Evolutionary conservation across 2,888 invertebrate species (phyloP), one percentile per base, ranked within the genome.

Genomic region (Lasioglossum zephyrum): DNA sequence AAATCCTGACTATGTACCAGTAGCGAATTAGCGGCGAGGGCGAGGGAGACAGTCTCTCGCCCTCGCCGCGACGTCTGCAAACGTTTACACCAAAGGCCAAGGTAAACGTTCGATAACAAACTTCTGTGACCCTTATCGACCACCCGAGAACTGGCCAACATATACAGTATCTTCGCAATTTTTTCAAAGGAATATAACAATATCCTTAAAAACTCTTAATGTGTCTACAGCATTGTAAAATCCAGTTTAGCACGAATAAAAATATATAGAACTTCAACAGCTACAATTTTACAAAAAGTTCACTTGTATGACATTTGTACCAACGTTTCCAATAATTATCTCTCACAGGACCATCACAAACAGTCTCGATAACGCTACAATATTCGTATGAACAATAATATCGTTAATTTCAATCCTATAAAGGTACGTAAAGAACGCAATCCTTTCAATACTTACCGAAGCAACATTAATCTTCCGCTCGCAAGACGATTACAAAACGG

Each of bases 71-170:
- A 80, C 74, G 81, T 84, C 78, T 70, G 82, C 84, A 79, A 89
- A 84, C 77, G 82, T 87, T 90, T 88, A 53, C 84, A 77, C 78
- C 81, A 60, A 60, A 41, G 80, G 69, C 74, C 81, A 73, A 70
- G 60, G 89, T 72, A 85, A 87, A 89, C 79, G 80, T 82, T 72
- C 57, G 79, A 60, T 77, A 84, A 87, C 80, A 63, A 84, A 69
- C 41, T 82, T 63, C 87, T 1, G 11, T 66, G 78, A 60, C 53
- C n/a, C 60, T 66, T 36, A 39, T 53, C 47, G 9, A 36, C n/a
- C 26, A 47, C 60, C 47, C 16, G 44, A 73, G 41, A 49, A 49
- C 36, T 11, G 47, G 72, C 83, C n/a, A 13, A 8, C 18, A 18
- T 4, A 18, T 31, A 8, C 31, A 16, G 1, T 4, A 26, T 16